phyloP scores from a whole-genome alignment of 1,140 invertebrate species.

The Lerema accius region DNA sequence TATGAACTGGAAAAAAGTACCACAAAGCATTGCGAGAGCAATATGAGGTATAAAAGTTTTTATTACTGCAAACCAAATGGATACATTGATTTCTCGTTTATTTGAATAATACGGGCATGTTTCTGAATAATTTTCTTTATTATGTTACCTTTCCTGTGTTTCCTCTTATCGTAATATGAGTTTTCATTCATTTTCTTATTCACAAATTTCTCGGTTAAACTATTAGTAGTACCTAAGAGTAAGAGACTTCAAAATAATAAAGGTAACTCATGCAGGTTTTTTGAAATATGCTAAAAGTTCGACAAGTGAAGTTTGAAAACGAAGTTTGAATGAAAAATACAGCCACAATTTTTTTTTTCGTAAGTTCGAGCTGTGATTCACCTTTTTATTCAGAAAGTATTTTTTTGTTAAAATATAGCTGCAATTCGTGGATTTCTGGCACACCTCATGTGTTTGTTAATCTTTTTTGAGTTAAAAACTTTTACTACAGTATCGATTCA shows the following conservation, averaged over 20 bases:
- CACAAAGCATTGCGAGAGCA: no score
- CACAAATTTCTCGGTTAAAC: no score
- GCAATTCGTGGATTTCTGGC: slow-evolving; percentile 12
- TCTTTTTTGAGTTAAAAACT: slow-evolving; percentile 15
- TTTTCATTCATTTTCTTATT: no score
- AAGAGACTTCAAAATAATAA: not conserved
- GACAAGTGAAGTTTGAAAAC: slow-evolving; percentile 22
- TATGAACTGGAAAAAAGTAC: no score
- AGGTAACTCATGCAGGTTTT: not conserved
- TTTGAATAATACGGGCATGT: no score
- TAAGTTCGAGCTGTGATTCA: slow-evolving; percentile 17
- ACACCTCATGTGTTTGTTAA: slow-evolving; percentile 18
- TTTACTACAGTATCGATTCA: slow-evolving; percentile 5
- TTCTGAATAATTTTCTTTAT: no score
- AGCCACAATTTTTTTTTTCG: slow-evolving; percentile 13
- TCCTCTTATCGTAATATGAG: no score
- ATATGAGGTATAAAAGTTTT: no score
- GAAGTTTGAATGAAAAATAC: slow-evolving; percentile 21
- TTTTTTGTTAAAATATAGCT: slow-evolving; percentile 22
- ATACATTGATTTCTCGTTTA: no score
- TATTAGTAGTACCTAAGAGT: no score
- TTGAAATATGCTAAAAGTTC: slow-evolving; percentile 22
- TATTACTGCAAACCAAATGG: no score
- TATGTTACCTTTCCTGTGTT: no score
- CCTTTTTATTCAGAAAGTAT: slow-evolving; percentile 26